Conservation (phyloP, 2,888 invertebrate species). For the Lasioglossum calceatum region DNA sequence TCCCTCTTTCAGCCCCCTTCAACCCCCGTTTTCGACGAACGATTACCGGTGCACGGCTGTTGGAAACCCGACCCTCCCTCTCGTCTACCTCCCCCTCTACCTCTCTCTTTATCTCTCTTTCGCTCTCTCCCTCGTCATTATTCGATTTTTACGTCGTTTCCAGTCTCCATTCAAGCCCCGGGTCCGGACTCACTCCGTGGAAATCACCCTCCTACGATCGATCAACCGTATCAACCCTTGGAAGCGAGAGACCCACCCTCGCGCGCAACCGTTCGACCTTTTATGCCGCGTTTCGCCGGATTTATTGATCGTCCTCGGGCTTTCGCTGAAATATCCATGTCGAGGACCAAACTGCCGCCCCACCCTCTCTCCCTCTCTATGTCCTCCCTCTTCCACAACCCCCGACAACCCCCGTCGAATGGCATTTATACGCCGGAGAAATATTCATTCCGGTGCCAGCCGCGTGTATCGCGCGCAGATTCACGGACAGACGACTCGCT, state of each 20-base stretch:
- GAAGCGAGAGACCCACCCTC: slow-evolving; percentile 55
- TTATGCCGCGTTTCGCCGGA: slow-evolving; percentile 61
- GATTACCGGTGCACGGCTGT: slow-evolving; percentile 34
- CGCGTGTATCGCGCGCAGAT: not conserved
- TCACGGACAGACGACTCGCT: slow-evolving; percentile 8
- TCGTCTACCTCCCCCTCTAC: not conserved
- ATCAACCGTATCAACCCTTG: slow-evolving; percentile 69
- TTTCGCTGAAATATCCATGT: slow-evolving; percentile 60
- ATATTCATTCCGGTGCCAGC: slow-evolving; percentile 26
- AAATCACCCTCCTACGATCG: slow-evolving; percentile 58
- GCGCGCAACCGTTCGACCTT: slow-evolving; percentile 66
- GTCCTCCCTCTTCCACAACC: not conserved
- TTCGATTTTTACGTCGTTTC: slow-evolving; percentile 62
- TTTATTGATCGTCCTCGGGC: slow-evolving; percentile 69
- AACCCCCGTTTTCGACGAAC: slow-evolving; percentile 1
- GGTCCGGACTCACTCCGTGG: slow-evolving; percentile 26
- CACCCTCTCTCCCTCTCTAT: not conserved
- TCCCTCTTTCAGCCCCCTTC: not conserved
- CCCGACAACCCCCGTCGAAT: not conserved
- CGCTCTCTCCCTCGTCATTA: slow-evolving; percentile 28
- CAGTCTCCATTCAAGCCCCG: slow-evolving; percentile 52
- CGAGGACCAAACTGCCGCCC: slow-evolving; percentile 28
- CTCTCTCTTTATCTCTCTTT: not conserved
- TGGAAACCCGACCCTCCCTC: slow-evolving; percentile 18
- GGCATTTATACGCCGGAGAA: slow-evolving; percentile 29